Conservation (phyloP, 2,797 vertebrate genomes). For the Crocidura indochinensis region DNA sequence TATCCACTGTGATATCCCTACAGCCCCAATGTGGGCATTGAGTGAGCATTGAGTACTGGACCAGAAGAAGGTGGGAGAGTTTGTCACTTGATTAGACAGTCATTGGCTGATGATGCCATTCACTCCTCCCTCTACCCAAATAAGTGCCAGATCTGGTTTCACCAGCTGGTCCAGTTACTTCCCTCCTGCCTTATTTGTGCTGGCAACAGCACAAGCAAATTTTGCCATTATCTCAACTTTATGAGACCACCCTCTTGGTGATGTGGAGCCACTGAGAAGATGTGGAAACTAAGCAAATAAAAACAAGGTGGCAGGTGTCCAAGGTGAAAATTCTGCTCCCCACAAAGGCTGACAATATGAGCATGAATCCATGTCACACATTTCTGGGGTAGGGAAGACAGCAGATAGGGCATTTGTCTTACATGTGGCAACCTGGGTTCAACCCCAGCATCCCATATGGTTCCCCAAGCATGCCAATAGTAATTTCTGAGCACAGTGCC, state of each 20-base stretch:
- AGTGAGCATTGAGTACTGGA: background rate
- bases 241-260: background rate
- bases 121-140: slow-evolving; percentile 70
- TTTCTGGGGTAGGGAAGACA: no score
- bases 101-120: slow-evolving; percentile 10
- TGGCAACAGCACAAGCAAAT: slow-evolving; percentile 20
- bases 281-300: background rate
- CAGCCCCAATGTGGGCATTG: background rate
- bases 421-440: no score
- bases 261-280: slow-evolving; percentile 17
- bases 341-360: background rate
- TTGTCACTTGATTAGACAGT: slow-evolving; percentile 21
- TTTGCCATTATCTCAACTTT: background rate
- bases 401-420: no score
- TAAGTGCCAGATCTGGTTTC: slow-evolving; percentile 72
- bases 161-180: slow-evolving; percentile 76
- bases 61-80: slow-evolving; percentile 23
- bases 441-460: no score
- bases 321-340: background rate
- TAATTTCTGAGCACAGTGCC: no score
- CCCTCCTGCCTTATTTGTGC: slow-evolving; percentile 40
- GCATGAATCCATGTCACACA: background rate
- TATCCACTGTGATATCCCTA: no score
- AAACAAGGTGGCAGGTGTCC: background rate
- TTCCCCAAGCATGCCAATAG: no score